phyloP scores from a whole-genome alignment of 2,797 vertebrate species.

The Eremophila alpestris region DNA sequence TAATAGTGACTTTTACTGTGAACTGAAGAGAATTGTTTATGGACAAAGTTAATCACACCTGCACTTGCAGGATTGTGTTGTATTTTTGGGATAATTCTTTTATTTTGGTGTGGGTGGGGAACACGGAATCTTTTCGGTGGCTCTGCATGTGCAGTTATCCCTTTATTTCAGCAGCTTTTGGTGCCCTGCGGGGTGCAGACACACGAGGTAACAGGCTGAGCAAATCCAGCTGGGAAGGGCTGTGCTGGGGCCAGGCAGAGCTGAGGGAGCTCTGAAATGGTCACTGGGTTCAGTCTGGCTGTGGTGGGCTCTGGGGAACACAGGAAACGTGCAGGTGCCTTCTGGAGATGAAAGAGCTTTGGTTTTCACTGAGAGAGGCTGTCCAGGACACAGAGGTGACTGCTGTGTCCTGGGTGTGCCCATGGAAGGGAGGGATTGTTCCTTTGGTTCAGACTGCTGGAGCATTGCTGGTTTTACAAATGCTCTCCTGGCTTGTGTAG shows the following conservation, averaged over 20 bases:
- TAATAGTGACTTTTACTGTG: too few relatives aligned
- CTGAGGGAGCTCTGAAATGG: background rate
- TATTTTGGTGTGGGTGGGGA: background rate
- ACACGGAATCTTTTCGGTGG: background rate
- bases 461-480: background rate
- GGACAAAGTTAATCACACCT: rapidly evolving
- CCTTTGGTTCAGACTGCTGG: background rate
- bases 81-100: background rate
- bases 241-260: background rate
- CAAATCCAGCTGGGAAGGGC: rapidly evolving
- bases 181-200: background rate
- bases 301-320: background rate
- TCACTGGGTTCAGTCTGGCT: rapidly evolving
- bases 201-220: rapidly evolving
- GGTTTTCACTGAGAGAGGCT: background rate
- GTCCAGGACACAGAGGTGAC: background rate
- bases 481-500: background rate
- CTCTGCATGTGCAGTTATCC: background rate
- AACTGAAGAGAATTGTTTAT: background rate
- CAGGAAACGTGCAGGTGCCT: background rate
- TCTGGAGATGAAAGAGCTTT: background rate
- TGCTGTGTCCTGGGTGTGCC: background rate
- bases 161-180: background rate
- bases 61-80: background rate
- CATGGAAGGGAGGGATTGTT: background rate